These are phyloP conservation scores for Drosophila tsacasi DNA, from an alignment of 1,140 invertebrate species.

Conservation along the genomic window DNA sequence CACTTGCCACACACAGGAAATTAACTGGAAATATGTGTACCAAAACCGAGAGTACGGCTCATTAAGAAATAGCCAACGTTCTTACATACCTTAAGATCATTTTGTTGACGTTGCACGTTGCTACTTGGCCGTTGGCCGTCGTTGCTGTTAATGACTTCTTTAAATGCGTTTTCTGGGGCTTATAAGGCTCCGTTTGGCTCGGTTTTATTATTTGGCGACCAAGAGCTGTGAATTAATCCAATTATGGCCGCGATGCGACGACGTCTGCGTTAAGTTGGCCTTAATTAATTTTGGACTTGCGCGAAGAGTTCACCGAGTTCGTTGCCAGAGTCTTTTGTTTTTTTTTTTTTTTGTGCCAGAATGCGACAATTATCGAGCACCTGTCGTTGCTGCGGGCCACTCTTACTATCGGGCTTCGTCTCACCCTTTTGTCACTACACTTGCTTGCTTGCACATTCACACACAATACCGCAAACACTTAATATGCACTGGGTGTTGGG, in stretches of 20 bases:
- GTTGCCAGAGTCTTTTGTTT: constrained; percentile 59
- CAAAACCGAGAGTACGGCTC: constrained; percentile 52
- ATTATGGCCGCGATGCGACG: constrained; percentile 55
- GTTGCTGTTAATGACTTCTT: constrained; percentile 69
- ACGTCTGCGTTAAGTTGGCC: constrained; percentile 59
- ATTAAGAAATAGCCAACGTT: constrained; percentile 62
- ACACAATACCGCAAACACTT: constrained; percentile 31
- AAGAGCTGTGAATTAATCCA: constrained; percentile 66
- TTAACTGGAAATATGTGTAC: constrained; percentile 60
- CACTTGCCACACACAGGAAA: constrained; percentile 57
- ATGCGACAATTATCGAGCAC: constrained; percentile 33
- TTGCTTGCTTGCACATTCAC: constrained; percentile 38
- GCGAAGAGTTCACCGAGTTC: constrained; percentile 45
- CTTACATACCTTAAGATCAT: constrained; percentile 80
- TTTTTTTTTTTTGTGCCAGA: constrained; percentile 35
- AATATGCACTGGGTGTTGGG: constrained; percentile 40
- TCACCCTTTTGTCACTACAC: constrained; percentile 50
- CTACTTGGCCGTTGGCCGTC: constrained; percentile 62
- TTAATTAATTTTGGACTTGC: constrained; percentile 54
- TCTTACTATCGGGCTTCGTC: constrained; percentile 19
- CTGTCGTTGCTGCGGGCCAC: constrained; percentile 28
- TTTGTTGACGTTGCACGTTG: constrained; percentile 76
- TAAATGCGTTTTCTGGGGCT: constrained; percentile 54
- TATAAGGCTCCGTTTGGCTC: constrained; percentile 5
- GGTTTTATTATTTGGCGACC: constrained; percentile 32